Evolutionary conservation across 2,888 invertebrate species (phyloP), one percentile per base, ranked within the genome.

Genomic region (Sinelater perroti): DNA sequence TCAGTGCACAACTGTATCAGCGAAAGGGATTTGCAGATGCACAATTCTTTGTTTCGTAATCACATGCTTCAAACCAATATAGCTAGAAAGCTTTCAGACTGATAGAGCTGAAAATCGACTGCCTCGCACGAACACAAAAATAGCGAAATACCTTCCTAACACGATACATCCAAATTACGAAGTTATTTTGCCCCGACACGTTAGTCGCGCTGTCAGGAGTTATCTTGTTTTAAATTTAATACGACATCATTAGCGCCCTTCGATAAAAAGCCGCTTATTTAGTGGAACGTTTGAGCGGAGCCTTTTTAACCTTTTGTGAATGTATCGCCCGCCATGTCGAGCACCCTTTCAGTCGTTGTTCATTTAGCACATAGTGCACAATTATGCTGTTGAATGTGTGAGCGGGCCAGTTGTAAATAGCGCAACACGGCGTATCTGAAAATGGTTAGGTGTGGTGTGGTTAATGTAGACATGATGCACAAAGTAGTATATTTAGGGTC

Each of bases 91-190:
- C 62, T 57, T 62, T 60, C 45, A 54, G 53, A 46, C 49, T 62
- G 56, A 60, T 62, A 58, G 56, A 56, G 53, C 47, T 49, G 53
- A 57, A 60, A 60, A 60, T 62, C 54, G 51, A 62, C 57, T 47
- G 36, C 46, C 56, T 45, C 30, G 24, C 50, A 49, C 16, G 38
- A 50, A 44, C 49, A 51, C 46, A 60, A 56, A 56, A 60, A 56
- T 56, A 50, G 35, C 14, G 42, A 56, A 62, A 62, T 62, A 52
- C 38, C 45, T 56, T 42, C 24, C 16, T 20, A 56, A 53, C 62
- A 62, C 60, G 62, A 57, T 40, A 62, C 60, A 49, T 51, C 26
- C 51, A 44, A 56, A 60, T 60, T 62, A 62, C 52, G 52, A 56
- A 42, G 38, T 47, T 51, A 42, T 30, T 42, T 20, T 40, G 46